These are phyloP conservation scores for Phyto melanocephala DNA, from an alignment of 2,888 invertebrate species.

Conservation along the genomic window DNA sequence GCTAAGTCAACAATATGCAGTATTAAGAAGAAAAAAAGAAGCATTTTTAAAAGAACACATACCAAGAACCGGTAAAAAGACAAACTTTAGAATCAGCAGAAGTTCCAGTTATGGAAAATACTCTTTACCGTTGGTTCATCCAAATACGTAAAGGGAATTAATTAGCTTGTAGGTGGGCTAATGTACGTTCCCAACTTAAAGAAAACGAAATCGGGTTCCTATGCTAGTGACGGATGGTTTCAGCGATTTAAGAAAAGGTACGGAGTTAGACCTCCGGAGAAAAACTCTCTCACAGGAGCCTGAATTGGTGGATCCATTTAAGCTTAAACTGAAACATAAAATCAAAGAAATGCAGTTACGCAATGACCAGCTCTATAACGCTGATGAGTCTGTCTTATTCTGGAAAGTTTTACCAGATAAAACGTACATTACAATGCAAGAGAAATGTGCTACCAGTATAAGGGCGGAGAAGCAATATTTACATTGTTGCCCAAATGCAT, in stretches of 20 bases:
- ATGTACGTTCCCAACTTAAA: background rate
- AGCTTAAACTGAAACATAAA: constrained; percentile 20
- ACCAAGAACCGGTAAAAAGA: too few relatives aligned
- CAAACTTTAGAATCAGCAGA: too few relatives aligned
- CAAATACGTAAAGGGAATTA: background rate
- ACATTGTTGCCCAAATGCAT: too few relatives aligned
- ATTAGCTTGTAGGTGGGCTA: background rate
- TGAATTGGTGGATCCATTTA: constrained; percentile 41
- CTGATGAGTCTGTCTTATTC: too few relatives aligned
- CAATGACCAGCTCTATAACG: too few relatives aligned
- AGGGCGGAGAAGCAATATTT: too few relatives aligned
- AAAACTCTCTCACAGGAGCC: constrained; percentile 41
- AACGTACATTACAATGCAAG: too few relatives aligned
- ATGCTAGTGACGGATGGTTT: constrained; percentile 24
- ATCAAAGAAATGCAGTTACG: too few relatives aligned
- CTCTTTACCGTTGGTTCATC: constrained; percentile 11
- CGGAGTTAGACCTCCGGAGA: constrained; percentile 40
- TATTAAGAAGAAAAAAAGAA: too few relatives aligned
- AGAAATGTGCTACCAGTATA: too few relatives aligned
- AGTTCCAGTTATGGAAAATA: constrained; percentile 8
- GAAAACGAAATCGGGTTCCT: background rate
- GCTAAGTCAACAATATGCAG: too few relatives aligned
- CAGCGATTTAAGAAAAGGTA: constrained; percentile 53
- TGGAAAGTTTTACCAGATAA: too few relatives aligned
- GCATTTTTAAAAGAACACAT: background rate